phyloP scores from a whole-genome alignment of 2,113 vertebrate genomes.

The Nycticryphes semicollaris region DNA sequence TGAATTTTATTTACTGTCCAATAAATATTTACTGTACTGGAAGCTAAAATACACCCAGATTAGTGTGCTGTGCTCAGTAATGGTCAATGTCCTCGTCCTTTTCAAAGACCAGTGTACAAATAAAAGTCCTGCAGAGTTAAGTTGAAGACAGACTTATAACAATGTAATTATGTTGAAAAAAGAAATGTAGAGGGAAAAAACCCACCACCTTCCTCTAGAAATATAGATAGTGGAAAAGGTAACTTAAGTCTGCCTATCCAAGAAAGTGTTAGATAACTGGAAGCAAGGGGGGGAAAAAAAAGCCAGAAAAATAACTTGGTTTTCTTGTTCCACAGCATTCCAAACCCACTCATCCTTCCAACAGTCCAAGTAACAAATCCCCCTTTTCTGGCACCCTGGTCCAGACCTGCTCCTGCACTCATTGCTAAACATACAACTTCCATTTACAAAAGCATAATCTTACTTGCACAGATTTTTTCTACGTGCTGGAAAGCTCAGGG shows the following conservation, averaged over 20 bases:
- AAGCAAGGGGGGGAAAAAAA: neutral
- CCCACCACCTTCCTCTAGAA: neutral
- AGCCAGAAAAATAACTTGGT: neutral
- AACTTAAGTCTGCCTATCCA: neutral
- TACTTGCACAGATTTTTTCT: neutral
- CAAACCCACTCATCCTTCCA: neutral
- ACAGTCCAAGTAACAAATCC: neutral
- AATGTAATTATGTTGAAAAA: neutral
- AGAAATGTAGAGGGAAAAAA: neutral
- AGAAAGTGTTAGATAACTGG: neutral
- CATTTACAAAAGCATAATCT: neutral
- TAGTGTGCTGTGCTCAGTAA: neutral
- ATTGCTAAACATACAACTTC: neutral
- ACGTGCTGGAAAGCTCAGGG: neutral
- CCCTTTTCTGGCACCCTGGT: neutral
- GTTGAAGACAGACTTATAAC: neutral
- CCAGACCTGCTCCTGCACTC: neutral
- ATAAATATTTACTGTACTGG: neutral
- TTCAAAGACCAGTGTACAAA: neutral
- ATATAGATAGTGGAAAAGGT: neutral
- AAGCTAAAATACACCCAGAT: neutral
- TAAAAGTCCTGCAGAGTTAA: neutral
- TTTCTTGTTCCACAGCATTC: constrained; percentile 3
- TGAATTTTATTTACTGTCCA: neutral
- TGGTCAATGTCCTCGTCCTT: neutral